phyloP scores from a whole-genome alignment of 2,888 invertebrate genomes.

The Phengaris arion region DNA sequence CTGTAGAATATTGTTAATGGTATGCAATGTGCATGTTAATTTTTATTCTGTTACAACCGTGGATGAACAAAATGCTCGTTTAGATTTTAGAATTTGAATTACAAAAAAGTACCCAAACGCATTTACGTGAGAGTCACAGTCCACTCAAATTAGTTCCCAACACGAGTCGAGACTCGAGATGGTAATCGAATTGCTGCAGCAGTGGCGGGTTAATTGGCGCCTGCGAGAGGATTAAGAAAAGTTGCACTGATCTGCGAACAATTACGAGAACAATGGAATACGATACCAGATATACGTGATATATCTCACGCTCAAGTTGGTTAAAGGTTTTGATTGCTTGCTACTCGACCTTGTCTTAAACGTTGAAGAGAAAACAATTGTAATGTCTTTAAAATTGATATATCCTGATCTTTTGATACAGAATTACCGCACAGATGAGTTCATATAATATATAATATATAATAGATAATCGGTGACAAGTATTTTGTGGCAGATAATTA shows the following conservation, averaged over 20 bases:
- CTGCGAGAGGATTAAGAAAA: conserved; percentile 41
- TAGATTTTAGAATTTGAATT: conserved; percentile 5
- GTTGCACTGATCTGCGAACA: conserved; percentile 43
- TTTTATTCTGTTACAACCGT: not conserved
- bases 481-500: no score
- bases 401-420: no score
- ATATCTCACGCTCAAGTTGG: conserved; percentile 3
- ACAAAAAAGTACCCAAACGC: conserved; percentile 32
- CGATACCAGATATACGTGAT: conserved; percentile 32
- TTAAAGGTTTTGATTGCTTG: not conserved
- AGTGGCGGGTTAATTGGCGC: conserved; percentile 52
- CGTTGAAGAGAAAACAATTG: not conserved
- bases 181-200: conserved; percentile 54
- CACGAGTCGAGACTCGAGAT: conserved; percentile 47
- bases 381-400: not conserved
- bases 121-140: conserved; percentile 45
- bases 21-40: not conserved
- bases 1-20: no score
- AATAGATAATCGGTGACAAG: no score
- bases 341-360: not conserved
- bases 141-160: conserved; percentile 57
- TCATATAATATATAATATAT: no score
- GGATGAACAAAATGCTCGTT: not conserved
- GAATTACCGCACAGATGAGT: no score
- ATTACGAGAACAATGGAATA: conserved; percentile 40